phyloP scores from a whole-genome alignment of 2,888 invertebrate species.

The Nymphalis urticae region DNA sequence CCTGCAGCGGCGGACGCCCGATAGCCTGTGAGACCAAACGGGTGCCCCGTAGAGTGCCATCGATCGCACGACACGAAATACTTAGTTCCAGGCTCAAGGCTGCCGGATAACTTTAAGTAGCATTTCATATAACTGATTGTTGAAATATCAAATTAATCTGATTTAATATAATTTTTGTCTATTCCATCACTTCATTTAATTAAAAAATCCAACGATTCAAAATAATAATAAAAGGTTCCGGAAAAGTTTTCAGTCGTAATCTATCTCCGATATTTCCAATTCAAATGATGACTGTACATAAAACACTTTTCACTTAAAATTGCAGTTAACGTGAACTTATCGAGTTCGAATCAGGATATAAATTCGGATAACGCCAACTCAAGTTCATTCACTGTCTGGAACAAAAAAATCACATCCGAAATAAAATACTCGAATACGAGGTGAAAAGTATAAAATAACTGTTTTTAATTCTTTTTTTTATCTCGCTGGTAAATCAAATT shows the following conservation, averaged over 20 bases:
- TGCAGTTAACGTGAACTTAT: conserved; percentile 16
- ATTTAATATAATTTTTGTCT: too few relatives aligned
- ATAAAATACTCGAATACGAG: conserved; percentile 9
- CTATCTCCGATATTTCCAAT: background rate
- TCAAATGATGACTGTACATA: background rate
- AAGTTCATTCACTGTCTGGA: conserved; percentile 28
- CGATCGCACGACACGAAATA: too few relatives aligned
- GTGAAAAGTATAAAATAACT: conserved; percentile 4
- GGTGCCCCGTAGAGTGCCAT: too few relatives aligned
- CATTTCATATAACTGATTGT: too few relatives aligned
- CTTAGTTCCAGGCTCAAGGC: too few relatives aligned
- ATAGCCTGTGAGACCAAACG: too few relatives aligned
- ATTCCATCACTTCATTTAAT: too few relatives aligned
- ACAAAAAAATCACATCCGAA: conserved; percentile 19
- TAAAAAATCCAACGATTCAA: background rate
- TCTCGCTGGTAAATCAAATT: too few relatives aligned
- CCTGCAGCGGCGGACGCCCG: too few relatives aligned
- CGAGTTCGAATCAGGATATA: conserved; percentile 18
- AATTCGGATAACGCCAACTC: conserved; percentile 12
- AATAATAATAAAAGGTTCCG: background rate
- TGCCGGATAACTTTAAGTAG: too few relatives aligned
- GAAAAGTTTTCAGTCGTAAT: background rate
- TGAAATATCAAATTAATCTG: too few relatives aligned
- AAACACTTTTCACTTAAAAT: conserved; percentile 19
- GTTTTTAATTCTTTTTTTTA: background rate